A percentile compares a stretch with the other conserved stretches of the same genome.
These are phyloP conservation scores for Idris sp. DNA, from an alignment of 1,140 invertebrate genomes.

Conservation along the genomic window DNA sequence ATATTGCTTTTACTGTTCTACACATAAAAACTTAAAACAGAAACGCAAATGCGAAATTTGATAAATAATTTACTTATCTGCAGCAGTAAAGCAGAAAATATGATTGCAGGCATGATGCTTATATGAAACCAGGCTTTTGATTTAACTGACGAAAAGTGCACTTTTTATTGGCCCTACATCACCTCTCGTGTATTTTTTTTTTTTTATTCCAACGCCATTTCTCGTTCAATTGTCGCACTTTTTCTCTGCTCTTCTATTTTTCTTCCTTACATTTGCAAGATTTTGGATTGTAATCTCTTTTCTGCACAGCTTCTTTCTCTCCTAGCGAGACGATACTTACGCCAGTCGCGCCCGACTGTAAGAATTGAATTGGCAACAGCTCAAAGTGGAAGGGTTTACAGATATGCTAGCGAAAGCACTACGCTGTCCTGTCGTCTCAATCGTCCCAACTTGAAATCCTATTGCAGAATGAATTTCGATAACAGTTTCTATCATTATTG, in stretches of 20 bases:
- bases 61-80: slow-evolving; percentile 44
- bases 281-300: slow-evolving; percentile 57
- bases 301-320: slow-evolving; percentile 51
- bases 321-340: slow-evolving; percentile 44
- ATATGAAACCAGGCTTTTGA: slow-evolving; percentile 6
- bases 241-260: slow-evolving; percentile 18
- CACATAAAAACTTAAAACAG: too few species aligned
- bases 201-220: slow-evolving; percentile 25
- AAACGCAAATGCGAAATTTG: slow-evolving; percentile 9
- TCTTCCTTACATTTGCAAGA: slow-evolving; percentile 47
- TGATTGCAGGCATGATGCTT: slow-evolving; percentile 35
- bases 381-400: slow-evolving; percentile 61
- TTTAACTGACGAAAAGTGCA: slow-evolving; percentile 35
- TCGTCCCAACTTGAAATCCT: slow-evolving; percentile 37
- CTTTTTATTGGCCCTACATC: slow-evolving; percentile 47
- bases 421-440: slow-evolving; percentile 38
- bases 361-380: slow-evolving; percentile 69
- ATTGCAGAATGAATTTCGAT: slow-evolving; percentile 39
- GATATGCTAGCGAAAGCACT: slow-evolving; percentile 52
- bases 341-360: slow-evolving; percentile 44
- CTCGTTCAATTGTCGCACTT: slow-evolving; percentile 28
- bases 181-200: too few species aligned
- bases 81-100: slow-evolving; percentile 35
- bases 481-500: slow-evolving; percentile 25
- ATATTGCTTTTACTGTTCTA: slow-evolving; percentile 1